phyloP scores from a whole-genome alignment of 2,888 invertebrate genomes.

The Byasa hedistus region DNA sequence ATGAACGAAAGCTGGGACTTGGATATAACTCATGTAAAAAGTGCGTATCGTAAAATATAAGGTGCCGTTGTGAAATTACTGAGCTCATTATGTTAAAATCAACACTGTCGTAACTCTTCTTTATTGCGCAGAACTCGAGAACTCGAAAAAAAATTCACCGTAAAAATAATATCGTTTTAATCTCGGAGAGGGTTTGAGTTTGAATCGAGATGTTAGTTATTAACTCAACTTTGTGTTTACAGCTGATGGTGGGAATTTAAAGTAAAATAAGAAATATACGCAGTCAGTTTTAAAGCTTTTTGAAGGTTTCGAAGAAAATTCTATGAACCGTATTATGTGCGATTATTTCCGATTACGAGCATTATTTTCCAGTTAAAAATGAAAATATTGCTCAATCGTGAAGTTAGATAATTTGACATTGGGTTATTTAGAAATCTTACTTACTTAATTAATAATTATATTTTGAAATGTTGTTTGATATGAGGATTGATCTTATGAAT shows the following conservation, averaged over 20 bases:
- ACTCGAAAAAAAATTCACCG: slow-evolving; percentile 43
- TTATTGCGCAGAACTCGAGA: slow-evolving; percentile 50
- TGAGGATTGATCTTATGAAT: too few relatives aligned
- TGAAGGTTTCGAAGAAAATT: slow-evolving; percentile 32
- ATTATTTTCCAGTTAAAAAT: too few relatives aligned
- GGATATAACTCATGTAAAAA: slow-evolving; percentile 18
- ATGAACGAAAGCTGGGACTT: slow-evolving; percentile 14
- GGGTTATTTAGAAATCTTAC: too few relatives aligned
- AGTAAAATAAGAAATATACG: slow-evolving; percentile 36
- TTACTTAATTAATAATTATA: too few relatives aligned
- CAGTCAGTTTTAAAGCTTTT: slow-evolving; percentile 30
- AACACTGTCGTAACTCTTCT: slow-evolving; percentile 64
- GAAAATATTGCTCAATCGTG: too few relatives aligned
- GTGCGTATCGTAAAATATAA: slow-evolving; percentile 32
- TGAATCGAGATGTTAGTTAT: slow-evolving; percentile 37
- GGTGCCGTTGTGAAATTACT: slow-evolving; percentile 49
- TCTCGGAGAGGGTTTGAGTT: slow-evolving; percentile 38
- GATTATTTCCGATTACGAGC: not conserved
- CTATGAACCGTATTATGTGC: slow-evolving; percentile 18
- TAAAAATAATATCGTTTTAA: slow-evolving; percentile 51
- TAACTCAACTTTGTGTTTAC: slow-evolving; percentile 35
- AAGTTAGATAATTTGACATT: too few relatives aligned
- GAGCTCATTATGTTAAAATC: slow-evolving; percentile 66
- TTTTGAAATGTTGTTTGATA: too few relatives aligned
- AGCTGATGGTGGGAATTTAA: slow-evolving; percentile 33